Conservation (phyloP, 2,113 vertebrate species). For the Oenanthe oenanthe region DNA sequence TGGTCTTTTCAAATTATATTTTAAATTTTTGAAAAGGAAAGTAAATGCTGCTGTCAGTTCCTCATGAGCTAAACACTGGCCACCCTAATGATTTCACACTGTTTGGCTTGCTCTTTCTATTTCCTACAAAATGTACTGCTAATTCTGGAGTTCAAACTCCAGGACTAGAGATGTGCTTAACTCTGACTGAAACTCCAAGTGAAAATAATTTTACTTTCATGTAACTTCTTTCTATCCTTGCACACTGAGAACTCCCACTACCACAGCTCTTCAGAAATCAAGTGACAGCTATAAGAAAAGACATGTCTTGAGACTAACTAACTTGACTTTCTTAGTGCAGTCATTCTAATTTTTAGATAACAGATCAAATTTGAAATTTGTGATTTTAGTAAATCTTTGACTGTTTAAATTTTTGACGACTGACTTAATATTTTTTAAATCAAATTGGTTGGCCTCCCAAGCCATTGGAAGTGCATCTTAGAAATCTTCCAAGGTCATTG, state of each 20-base stretch:
- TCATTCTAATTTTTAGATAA: background rate
- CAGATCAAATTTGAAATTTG: background rate
- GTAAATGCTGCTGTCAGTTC: background rate
- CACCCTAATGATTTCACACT: background rate
- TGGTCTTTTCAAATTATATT: background rate
- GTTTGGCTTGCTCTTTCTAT: background rate
- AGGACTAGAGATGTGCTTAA: background rate
- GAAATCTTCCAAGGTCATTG: background rate
- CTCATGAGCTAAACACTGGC: background rate
- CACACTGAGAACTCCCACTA: background rate
- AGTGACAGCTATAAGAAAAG: background rate
- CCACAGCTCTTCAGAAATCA: background rate
- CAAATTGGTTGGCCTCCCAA: background rate
- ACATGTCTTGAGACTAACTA: background rate
- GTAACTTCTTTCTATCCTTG: background rate
- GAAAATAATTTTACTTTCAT: background rate
- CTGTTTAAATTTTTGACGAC: background rate
- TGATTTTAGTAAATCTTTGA: background rate
- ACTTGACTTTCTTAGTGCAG: background rate
- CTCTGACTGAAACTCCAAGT: background rate
- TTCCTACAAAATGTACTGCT: background rate
- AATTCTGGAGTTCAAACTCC: background rate
- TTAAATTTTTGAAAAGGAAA: background rate
- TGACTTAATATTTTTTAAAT: background rate
- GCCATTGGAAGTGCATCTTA: background rate